Base-by-base conservation (phyloP, 2,888 invertebrate genomes). In the Rhamphomyia laevipes region DNA sequence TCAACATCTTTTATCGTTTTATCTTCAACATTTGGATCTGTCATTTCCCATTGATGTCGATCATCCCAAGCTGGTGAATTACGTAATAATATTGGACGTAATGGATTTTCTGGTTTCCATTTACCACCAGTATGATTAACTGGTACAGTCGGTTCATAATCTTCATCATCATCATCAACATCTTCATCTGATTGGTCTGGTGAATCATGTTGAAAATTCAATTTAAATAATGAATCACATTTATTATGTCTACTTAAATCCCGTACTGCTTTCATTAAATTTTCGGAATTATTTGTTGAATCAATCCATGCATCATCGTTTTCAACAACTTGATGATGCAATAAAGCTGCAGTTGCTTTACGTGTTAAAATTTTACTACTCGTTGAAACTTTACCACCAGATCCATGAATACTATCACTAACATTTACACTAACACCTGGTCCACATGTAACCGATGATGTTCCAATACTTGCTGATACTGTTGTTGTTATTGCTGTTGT, bases 41-140 rank as follows among this genome's bases (percentile, higher is more conserved):
- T 70, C 17, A 46, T 45, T 13, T 41, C 45, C 43, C 44, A 46
- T 11, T 55, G 53, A 18, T 53, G 45, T 16, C 51, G 73, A 42
- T 75, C 71, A 48, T 74, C 77, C 81, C 80, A 82, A 15, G 76
- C 77, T 38, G 69, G 59, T 58, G 57, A 73, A 7, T 61, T 60
- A 61, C 4, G 55, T 42, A 1, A 56, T 58, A 31, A 61, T 64
- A 3, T 52, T 52, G 23, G 23, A 6, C 23, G 23, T 16, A 67
- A 65, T 1, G 60, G 75, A 65, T 70, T 68, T 44, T 62, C 79
- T 1, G 86, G 86, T 59, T 81, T 83, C 87, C 87, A 87, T 64
- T 87, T 86, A 2, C 80, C 82, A 0, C 42, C 42, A 23, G 77
- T 78, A 49, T 76, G 74, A 15, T 74, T 74, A 3, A 76, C 75